Conservation (phyloP, 1,140 invertebrate species). For the Lamellibrachia luymesi region DNA sequence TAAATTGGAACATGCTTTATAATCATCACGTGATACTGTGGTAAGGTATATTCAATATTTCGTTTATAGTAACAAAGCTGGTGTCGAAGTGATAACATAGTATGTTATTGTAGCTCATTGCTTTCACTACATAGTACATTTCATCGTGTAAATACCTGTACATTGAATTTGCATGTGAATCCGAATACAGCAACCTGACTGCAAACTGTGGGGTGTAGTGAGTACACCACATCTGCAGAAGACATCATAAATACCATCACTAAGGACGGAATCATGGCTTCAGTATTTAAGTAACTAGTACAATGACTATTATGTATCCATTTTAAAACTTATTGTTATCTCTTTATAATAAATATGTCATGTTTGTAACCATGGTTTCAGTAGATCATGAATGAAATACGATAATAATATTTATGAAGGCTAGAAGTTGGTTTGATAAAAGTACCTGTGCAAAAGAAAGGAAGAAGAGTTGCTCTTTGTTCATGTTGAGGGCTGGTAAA, state of each 20-base stretch:
- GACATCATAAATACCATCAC: neutral
- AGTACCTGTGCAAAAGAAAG: slow-evolving; percentile 52
- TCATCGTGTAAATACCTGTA: slow-evolving; percentile 22
- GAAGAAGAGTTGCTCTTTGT: slow-evolving; percentile 78
- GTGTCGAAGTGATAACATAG: neutral
- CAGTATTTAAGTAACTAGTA: neutral
- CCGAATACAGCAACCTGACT: neutral
- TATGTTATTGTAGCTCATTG: neutral
- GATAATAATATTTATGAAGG: neutral
- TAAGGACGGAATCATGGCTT: neutral
- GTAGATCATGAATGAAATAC: neutral
- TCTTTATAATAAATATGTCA: too few species aligned
- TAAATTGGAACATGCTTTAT: too few species aligned
- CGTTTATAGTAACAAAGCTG: neutral
- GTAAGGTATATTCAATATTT: neutral
- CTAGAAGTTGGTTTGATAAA: neutral
- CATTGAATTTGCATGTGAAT: slow-evolving; percentile 15
- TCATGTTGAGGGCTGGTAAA: slow-evolving; percentile 58
- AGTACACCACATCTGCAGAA: slow-evolving; percentile 22
- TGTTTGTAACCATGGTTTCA: neutral
- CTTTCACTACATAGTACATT: too few species aligned
- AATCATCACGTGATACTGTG: neutral
- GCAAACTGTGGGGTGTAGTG: slow-evolving; percentile 24
- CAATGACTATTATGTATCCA: neutral
- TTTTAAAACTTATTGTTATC: too few species aligned